Percentiles rank a stretch among this genome's conserved stretches.
Evolutionary conservation across 2,797 vertebrate genomes (phyloP).

Genomic region (Arvicola amphibius): DNA sequence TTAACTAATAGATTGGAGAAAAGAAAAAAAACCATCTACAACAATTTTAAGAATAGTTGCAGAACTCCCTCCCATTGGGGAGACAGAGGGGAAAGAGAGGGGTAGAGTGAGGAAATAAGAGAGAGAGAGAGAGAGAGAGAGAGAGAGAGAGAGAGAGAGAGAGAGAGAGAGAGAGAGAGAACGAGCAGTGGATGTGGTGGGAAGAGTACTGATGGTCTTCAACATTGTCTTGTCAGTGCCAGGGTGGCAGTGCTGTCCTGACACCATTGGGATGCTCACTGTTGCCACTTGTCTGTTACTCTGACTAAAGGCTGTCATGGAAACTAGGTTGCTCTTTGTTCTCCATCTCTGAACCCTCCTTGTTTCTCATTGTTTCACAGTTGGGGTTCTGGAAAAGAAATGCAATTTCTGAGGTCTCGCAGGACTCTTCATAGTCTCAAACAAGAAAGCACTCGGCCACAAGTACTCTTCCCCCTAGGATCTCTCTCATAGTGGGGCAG

Average conservation of each 20-base stretch:
- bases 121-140: no score
- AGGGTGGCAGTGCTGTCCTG: neutral
- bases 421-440: neutral
- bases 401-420: neutral
- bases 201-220: neutral
- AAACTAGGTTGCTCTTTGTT: neutral
- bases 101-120: rapidly evolving
- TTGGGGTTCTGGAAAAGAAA: neutral
- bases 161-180: neutral
- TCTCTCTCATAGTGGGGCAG: neutral
- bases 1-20: neutral
- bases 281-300: neutral
- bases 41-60: neutral
- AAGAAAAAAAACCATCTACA: neutral
- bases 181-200: neutral
- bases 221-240: no score
- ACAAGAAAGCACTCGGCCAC: neutral
- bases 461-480: neutral
- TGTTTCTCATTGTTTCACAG: neutral
- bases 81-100: neutral
- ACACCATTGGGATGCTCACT: neutral
- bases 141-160: neutral
- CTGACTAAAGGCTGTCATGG: neutral
- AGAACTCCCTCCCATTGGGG: neutral
- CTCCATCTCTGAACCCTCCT: neutral